Conservation (phyloP, 2,797 vertebrate genomes). For the Orientallactaga sibirica region DNA sequence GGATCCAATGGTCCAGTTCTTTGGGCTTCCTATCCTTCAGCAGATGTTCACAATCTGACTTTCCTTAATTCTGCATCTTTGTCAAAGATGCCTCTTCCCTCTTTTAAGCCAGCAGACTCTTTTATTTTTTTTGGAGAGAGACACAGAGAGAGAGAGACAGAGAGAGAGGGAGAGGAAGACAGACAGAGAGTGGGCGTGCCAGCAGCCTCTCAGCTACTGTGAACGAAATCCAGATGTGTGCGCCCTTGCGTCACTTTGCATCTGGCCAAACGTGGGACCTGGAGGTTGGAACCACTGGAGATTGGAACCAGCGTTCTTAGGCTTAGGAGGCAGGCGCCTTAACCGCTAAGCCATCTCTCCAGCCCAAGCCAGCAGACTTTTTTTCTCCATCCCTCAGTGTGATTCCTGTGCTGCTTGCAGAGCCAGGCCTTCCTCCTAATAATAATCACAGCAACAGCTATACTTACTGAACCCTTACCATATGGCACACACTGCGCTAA, state of each 20-base stretch:
- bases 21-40: neutral
- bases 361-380: neutral
- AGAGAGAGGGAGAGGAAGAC: too few species aligned
- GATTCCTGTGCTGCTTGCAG: neutral
- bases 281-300: too few species aligned
- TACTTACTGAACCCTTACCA: neutral
- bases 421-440: neutral
- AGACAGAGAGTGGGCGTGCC: too few species aligned
- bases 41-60: neutral
- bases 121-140: neutral
- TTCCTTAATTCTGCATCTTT: neutral
- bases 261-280: too few species aligned
- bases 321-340: too few species aligned
- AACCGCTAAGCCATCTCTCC: too few species aligned
- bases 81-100: neutral
- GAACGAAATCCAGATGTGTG: too few species aligned
- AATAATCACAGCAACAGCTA: neutral
- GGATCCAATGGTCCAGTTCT: neutral
- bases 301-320: too few species aligned
- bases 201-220: too few species aligned
- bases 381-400: neutral
- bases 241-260: too few species aligned
- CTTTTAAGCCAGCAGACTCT: neutral
- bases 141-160: too few species aligned
- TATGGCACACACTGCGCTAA: neutral